Evolutionary conservation across 2,113 vertebrate genomes (phyloP).

Genomic region (Saimiri boliviensis): DNA sequence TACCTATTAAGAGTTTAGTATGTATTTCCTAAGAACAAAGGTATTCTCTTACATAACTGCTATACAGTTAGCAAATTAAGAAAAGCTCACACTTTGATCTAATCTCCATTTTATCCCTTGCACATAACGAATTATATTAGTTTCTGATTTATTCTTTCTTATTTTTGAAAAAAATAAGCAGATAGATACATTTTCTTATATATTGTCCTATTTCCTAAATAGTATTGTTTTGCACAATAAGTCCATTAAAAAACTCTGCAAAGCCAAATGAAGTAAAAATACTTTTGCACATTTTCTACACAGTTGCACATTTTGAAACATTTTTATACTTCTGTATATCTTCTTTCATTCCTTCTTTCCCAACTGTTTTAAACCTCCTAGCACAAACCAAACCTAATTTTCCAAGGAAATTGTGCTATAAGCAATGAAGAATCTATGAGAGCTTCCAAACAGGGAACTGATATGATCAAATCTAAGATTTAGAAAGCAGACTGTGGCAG

Average conservation of each 20-base stretch:
- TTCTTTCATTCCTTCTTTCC: neutral
- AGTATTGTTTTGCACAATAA: neutral
- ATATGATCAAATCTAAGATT: neutral
- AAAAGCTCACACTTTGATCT: neutral
- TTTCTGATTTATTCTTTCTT: neutral
- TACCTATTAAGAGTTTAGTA: neutral
- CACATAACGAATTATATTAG: neutral
- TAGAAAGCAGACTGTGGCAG: neutral
- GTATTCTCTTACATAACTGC: neutral
- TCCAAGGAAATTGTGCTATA: neutral
- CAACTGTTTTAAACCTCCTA: neutral
- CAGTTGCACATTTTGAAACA: neutral
- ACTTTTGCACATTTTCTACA: neutral
- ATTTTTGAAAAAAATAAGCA: neutral
- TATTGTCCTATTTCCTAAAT: neutral
- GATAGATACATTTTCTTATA: neutral
- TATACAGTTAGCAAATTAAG: neutral
- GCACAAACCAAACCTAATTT: neutral
- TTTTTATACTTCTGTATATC: neutral
- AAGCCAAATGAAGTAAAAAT: neutral
- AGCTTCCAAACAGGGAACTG: neutral
- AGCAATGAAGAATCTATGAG: neutral
- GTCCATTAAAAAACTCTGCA: neutral
- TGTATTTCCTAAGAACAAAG: neutral
- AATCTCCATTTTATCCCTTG: neutral